Evolutionary conservation across 2,888 invertebrate species (phyloP).

Genomic region (Cordilura impudica): DNA sequence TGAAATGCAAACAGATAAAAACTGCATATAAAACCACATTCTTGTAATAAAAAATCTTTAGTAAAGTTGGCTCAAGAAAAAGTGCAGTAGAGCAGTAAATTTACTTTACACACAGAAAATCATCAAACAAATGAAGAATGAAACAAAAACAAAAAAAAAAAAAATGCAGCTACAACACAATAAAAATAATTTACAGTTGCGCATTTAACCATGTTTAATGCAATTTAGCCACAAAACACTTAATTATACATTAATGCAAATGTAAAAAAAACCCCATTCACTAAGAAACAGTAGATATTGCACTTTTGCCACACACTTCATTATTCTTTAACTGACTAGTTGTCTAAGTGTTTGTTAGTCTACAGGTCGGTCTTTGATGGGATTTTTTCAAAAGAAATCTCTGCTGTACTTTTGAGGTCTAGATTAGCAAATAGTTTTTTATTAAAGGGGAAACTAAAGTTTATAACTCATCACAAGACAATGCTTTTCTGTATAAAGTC

Average conservation of each 20-base stretch:
- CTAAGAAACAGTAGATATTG: constrained; percentile 40
- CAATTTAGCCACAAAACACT: constrained; percentile 76
- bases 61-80: constrained; percentile 10
- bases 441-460: constrained; percentile 31
- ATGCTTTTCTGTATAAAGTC: constrained; percentile 25
- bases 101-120: constrained; percentile 32
- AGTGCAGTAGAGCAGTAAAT: constrained; percentile 60
- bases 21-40: constrained; percentile 46
- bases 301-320: constrained; percentile 15
- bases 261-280: constrained; percentile 47
- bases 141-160: constrained; percentile 7
- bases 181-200: constrained; percentile 67
- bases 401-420: background rate
- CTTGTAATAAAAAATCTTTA: constrained; percentile 55
- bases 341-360: constrained; percentile 22
- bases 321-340: background rate
- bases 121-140: constrained; percentile 10
- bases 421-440: constrained; percentile 55
- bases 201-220: constrained; percentile 77
- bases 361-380: background rate
- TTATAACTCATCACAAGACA: constrained; percentile 30
- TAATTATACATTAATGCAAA: constrained; percentile 71
- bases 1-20: constrained; percentile 60
- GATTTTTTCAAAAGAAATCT: constrained; percentile 23
- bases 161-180: constrained; percentile 29